Conservation (phyloP, 2,888 invertebrate genomes). For the Onthophagus sagittarius region DNA sequence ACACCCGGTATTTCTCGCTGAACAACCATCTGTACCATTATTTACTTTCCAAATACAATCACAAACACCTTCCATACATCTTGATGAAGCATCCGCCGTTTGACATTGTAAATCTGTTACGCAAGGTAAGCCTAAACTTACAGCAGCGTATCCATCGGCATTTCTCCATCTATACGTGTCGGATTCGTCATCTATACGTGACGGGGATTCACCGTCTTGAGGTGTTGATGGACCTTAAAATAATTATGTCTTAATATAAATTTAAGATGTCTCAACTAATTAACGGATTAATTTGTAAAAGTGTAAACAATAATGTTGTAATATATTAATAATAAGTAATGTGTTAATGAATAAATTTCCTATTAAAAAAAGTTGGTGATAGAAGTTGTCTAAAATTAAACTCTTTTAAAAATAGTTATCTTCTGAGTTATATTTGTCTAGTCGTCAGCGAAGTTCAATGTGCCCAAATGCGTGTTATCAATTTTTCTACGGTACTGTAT, state of each 20-base stretch:
- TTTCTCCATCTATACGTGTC: constrained; percentile 23
- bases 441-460: too few species aligned
- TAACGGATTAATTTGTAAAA: too few species aligned
- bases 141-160: constrained; percentile 50
- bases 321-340: too few species aligned
- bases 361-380: too few species aligned
- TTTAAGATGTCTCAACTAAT: too few species aligned
- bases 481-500: too few species aligned
- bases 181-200: constrained; percentile 24
- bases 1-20: constrained; percentile 72
- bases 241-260: neutral
- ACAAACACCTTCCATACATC: constrained; percentile 71
- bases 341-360: too few species aligned
- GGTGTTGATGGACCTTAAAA: constrained; percentile 35
- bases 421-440: too few species aligned
- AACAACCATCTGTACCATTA: constrained; percentile 62
- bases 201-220: constrained; percentile 30
- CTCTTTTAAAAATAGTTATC: too few species aligned
- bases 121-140: constrained; percentile 76
- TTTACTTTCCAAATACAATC: constrained; percentile 61
- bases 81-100: constrained; percentile 71
- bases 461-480: too few species aligned
- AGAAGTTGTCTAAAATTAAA: too few species aligned
- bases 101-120: constrained; percentile 74
- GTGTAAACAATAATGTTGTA: too few species aligned